Base-by-base conservation (phyloP, 2,888 invertebrate species). In the Machimus rusticus region DNA sequence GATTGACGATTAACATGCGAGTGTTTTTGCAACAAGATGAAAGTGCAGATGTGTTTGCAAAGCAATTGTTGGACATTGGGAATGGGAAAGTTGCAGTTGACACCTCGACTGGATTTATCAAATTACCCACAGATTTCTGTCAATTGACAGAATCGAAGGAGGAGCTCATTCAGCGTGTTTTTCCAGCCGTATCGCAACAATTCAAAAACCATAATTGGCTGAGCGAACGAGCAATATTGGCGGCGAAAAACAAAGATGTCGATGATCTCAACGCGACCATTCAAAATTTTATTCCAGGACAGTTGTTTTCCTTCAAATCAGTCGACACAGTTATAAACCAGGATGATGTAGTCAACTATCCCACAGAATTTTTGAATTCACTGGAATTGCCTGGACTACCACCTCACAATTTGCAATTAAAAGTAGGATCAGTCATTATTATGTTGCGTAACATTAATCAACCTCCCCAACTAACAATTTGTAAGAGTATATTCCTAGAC, bases 151-250 rank as follows among this genome's bases (percentile, higher is more conserved):
- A 87, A 87, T 76, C 88, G n/a, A 90, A 89, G 88, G 89, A 89
- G 74, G 89, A 90, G 79, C 89, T 90, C 43, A 89, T 90, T 88
- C 88, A 89, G 51, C 88, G 89, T 79, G 90, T 90, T 55, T 91
- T 91, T 86, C 90, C 90, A 51, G 88, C 90, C 39, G 66, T 78
- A 43, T 23, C 87, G n/a, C 88, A 87, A 28, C 87, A 88, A 2
- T 88, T 85, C 85, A 89, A 87, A 85, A 88, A 88, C 79, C 79
- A 89, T 87, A 19, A 84, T 81, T 89, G 88, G 89, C 46, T 89
- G 77, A 87, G 89, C 74, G 88, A 87, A 87, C 43, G 84, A 89
- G 90, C 82, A 76, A 88, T 88, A 66, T 87, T 88, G 86, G 88
- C 88, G 23, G 66, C 81, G 39, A 89, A 89, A 85, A 89, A 88